A percentile compares a stretch with the other conserved stretches of the same genome.
Conservation (phyloP, 2,113 vertebrate genomes). For the Jaculus jaculus region DNA sequence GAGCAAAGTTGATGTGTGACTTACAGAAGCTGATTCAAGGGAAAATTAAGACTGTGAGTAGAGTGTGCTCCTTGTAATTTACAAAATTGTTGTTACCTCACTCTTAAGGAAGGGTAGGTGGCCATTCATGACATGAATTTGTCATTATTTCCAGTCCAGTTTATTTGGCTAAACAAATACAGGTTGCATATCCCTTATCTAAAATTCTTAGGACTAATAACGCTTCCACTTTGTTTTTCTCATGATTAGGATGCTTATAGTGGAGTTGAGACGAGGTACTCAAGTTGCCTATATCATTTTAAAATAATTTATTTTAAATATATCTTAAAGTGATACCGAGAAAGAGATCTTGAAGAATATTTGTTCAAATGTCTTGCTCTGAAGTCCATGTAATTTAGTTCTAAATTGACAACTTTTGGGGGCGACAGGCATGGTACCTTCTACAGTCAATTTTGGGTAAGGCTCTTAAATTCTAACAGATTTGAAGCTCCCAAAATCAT, state of each 20-base stretch:
- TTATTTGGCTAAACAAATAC: background rate
- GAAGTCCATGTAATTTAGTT: background rate
- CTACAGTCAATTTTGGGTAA: background rate
- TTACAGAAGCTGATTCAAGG: conserved; percentile 91
- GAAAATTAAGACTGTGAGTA: conserved; percentile 92
- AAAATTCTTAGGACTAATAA: background rate
- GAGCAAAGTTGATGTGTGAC: conserved; percentile 90
- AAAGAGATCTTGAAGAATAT: background rate
- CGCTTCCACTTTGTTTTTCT: background rate
- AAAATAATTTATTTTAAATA: conserved; percentile 4
- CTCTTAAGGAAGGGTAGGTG: background rate
- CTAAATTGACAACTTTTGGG: background rate
- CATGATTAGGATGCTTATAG: background rate
- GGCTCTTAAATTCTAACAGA: background rate
- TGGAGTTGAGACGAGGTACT: background rate
- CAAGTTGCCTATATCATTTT: background rate
- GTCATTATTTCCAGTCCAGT: background rate
- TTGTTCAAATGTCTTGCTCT: background rate
- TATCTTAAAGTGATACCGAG: background rate
- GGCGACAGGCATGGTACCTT: background rate
- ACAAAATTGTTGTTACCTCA: background rate
- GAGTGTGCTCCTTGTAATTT: background rate
- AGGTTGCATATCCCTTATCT: background rate
- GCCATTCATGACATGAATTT: background rate
- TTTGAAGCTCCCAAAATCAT: background rate